Percentiles rank a stretch among this genome's conserved stretches.
phyloP scores from a whole-genome alignment of 1,140 invertebrate genomes.

The Drosophila funebris region DNA sequence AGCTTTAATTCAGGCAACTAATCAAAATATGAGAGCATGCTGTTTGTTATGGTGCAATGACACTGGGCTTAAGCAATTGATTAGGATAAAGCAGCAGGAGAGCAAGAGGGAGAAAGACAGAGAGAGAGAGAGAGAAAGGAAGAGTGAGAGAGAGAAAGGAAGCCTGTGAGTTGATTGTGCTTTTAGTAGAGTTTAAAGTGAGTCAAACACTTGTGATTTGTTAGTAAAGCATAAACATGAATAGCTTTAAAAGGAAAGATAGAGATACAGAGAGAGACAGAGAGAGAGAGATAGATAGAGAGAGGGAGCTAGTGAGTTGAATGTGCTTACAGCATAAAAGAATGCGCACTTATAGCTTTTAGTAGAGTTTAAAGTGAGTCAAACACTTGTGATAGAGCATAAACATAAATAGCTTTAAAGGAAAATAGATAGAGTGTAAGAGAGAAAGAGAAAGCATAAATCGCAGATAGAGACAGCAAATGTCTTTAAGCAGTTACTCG shows the following conservation, averaged over 20 bases:
- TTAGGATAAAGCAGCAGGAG: no score
- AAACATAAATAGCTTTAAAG: not conserved
- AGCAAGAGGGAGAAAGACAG: no score
- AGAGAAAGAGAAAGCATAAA: not conserved
- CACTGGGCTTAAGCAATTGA: not conserved
- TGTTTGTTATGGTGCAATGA: not conserved
- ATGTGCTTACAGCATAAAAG: not conserved
- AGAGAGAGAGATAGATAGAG: not conserved
- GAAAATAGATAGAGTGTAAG: not conserved
- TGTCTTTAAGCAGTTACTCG: not conserved
- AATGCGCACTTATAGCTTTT: no score
- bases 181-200: no score
- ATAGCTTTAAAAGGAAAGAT: not conserved
- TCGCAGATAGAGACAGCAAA: not conserved
- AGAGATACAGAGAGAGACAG: no score
- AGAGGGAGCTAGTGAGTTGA: not conserved
- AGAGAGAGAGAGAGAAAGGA: not conserved
- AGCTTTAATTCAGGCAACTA: conserved; percentile 34
- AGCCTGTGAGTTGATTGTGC: not conserved
- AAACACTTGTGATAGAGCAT: not conserved
- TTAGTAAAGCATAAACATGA: not conserved
- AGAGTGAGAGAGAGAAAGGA: not conserved
- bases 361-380: no score
- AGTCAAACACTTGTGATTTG: no score
- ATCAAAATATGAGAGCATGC: conserved; percentile 8